phyloP scores from a whole-genome alignment of 2,888 invertebrate species.

The Heliconius charithonia region DNA sequence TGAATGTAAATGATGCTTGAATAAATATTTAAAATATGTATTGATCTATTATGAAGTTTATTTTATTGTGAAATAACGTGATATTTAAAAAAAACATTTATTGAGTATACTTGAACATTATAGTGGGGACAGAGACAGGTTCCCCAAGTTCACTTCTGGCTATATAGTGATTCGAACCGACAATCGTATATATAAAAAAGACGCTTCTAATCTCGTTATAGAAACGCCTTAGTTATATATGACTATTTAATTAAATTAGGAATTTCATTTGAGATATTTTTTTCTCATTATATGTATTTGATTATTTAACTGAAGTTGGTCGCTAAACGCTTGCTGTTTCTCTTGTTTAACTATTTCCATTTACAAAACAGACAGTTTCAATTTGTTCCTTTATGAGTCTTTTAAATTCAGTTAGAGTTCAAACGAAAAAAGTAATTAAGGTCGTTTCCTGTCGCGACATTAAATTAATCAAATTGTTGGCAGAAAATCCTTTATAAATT shows the following conservation, averaged over 20 bases:
- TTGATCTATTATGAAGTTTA: no score
- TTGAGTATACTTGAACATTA: no score
- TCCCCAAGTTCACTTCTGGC: no score
- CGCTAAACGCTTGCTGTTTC: slow-evolving; percentile 16
- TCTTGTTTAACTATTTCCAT: slow-evolving; percentile 51
- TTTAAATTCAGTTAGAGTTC: slow-evolving; percentile 59
- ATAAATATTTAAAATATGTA: slow-evolving; percentile 12
- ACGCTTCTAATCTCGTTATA: not conserved
- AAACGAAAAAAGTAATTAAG: slow-evolving; percentile 74
- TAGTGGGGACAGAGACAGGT: no score
- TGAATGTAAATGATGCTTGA: slow-evolving; percentile 17
- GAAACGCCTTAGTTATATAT: not conserved
- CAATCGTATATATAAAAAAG: no score
- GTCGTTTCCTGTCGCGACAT: slow-evolving; percentile 58
- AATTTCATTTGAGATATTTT: not conserved
- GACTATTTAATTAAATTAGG: not conserved
- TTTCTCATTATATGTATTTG: slow-evolving; percentile 5
- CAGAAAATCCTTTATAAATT: slow-evolving; percentile 57
- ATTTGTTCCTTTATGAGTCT: slow-evolving; percentile 55
- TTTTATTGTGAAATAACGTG: no score
- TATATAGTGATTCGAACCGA: no score
- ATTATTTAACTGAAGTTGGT: slow-evolving; percentile 3
- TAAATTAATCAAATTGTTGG: slow-evolving; percentile 64
- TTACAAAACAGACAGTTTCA: slow-evolving; percentile 51
- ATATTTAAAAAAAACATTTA: no score